Conservation (phyloP, 1,140 invertebrate genomes). For the Drosophila nikananu region DNA sequence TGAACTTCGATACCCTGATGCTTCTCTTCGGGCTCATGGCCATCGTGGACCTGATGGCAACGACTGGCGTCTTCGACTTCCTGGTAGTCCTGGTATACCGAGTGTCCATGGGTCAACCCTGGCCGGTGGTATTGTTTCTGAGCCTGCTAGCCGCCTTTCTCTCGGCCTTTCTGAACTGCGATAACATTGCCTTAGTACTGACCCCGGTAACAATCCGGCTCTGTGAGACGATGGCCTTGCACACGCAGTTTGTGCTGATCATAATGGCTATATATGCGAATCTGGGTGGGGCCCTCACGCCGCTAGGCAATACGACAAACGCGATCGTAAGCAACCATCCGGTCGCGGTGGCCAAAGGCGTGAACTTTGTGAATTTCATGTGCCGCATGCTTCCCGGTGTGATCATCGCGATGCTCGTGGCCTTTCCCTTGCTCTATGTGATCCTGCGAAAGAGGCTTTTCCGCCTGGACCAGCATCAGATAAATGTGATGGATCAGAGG, state of each 20-base stretch:
- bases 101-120: not conserved
- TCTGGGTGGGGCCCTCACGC: slow-evolving; percentile 93
- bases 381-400: slow-evolving; percentile 92
- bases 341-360: slow-evolving; percentile 88
- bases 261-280: slow-evolving; percentile 93
- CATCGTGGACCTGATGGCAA: not conserved
- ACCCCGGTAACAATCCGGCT: not conserved
- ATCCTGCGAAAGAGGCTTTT: not conserved
- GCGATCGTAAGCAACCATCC: slow-evolving; percentile 93
- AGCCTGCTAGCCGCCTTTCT: not conserved
- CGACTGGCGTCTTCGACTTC: not conserved
- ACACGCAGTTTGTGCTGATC: slow-evolving; percentile 91
- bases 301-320: slow-evolving; percentile 94
- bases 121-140: not conserved
- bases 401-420: slow-evolving; percentile 88
- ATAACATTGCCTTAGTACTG: not conserved
- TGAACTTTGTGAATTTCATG: slow-evolving; percentile 92
- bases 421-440: slow-evolving; percentile 85
- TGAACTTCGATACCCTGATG: not conserved
- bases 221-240: slow-evolving; percentile 93
- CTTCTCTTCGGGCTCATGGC: not conserved
- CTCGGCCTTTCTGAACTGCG: not conserved
- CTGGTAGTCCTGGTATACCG: not conserved
- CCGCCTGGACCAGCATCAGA: not conserved
- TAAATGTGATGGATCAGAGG: not conserved